These are phyloP conservation scores for Sphinx pinastri DNA, from an alignment of 2,888 invertebrate species.

Conservation along the genomic window DNA sequence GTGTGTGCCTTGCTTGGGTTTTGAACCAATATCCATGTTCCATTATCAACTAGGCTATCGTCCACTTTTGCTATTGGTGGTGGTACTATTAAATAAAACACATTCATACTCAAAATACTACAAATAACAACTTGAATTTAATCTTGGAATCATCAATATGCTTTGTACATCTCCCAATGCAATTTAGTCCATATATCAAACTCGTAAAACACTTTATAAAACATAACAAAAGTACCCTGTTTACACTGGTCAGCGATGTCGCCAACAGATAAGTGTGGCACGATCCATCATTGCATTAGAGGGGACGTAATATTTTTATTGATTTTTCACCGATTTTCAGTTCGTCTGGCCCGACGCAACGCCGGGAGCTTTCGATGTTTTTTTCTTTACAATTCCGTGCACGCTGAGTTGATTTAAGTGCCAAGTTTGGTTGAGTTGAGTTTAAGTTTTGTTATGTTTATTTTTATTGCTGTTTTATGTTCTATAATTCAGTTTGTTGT, in stretches of 20 bases:
- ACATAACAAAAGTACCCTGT: constrained; percentile 49
- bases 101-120: no score
- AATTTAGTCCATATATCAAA: constrained; percentile 24
- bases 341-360: constrained; percentile 4
- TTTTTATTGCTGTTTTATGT: background rate
- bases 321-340: constrained; percentile 55
- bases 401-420: background rate
- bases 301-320: constrained; percentile 67
- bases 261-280: constrained; percentile 66
- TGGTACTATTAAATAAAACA: no score
- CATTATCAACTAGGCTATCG: no score
- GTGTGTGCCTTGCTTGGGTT: no score
- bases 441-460: background rate
- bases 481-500: background rate
- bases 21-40: no score
- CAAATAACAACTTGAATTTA: background rate
- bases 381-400: background rate
- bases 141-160: background rate
- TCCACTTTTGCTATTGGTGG: no score
- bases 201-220: constrained; percentile 28
- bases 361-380: background rate
- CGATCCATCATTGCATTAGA: constrained; percentile 78
- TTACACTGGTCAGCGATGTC: constrained; percentile 66
- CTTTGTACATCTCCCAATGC: background rate
- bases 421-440: background rate